Evolutionary conservation across 2,797 vertebrate species (phyloP), one percentile per base, ranked within the genome.

Genomic region (Atherinosoma microstoma): DNA sequence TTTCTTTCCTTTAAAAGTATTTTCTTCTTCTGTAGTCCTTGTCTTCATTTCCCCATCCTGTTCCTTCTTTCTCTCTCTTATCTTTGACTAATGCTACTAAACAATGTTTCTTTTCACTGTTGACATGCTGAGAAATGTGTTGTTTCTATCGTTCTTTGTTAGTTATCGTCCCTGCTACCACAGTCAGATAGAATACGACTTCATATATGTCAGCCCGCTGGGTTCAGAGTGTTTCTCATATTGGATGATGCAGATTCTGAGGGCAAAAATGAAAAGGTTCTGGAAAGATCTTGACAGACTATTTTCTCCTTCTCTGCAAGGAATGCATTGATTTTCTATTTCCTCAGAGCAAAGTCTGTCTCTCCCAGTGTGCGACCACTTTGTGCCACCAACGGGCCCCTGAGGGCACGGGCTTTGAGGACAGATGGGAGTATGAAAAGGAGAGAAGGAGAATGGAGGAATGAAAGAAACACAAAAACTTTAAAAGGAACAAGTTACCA

Each of bases 311-410:
- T 79, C 67, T 85, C 61, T 76, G 62, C 83, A 62, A 71, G 72
- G 67, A 77, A 81, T 64, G 11, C 38, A 92, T 88, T 79, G 85
- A 92, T 92, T 92, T 82, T 71, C 57, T 67, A 74, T 70, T 67
- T 67, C 12, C 64, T 68, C 62, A 78, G 69, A 67, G 73, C 53
- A 78, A 63, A 68, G 57, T 75, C 47, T 71, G 54, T 76, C 3
- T 82, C 51, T 78, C 36, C 76, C 45, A 78, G 36, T 70, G 5
- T 70, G 59, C 4, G 22, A 69, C 63, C 81, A 59, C 79, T 85
- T 80, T 87, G 80, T 76, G 54, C 27, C 36, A 49, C 64, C 58
- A 8, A 12, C 1, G 4, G 64, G 64, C 58, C 67, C 60, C 72
- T 57, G 10, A 67, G 75, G 66, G 32, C 35, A 15, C 32, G 15